A percentile compares a stretch with the other conserved stretches of the same genome.
Conservation (phyloP, 1,140 invertebrate species). For the Aleiodes sp. region DNA sequence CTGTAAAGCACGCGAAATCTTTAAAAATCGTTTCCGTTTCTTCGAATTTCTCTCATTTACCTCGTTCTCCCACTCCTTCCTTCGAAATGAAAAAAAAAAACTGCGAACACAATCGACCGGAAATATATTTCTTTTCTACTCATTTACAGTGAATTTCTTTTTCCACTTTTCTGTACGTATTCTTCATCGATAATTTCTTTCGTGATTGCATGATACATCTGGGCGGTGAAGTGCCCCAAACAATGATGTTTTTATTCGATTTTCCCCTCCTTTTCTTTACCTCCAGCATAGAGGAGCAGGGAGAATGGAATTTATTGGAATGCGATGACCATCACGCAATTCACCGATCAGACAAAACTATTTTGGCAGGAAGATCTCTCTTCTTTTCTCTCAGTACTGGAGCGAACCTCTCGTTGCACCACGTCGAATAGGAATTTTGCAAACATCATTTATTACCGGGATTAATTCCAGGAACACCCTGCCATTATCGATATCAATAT, state of each 20-base stretch:
- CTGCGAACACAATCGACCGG: not conserved
- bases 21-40: conserved; percentile 38
- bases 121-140: not conserved
- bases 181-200: conserved; percentile 12
- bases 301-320: conserved; percentile 30
- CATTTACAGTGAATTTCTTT: not conserved
- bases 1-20: conserved; percentile 48
- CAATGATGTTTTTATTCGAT: not conserved
- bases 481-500: no score
- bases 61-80: conserved; percentile 34
- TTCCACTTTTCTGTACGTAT: no score
- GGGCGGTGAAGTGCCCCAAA: not conserved
- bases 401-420: no score
- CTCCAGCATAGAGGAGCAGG: not conserved
- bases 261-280: not conserved
- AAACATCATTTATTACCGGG: no score
- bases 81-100: conserved; percentile 32
- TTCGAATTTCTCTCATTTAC: conserved; percentile 14
- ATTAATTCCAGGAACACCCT: no score
- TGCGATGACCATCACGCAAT: conserved; percentile 37
- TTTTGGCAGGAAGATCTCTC: not conserved
- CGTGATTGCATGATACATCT: conserved; percentile 16
- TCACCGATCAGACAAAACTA: conserved; percentile 35
- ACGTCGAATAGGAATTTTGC: no score
- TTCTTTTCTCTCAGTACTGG: not conserved